Evolutionary conservation across 2,113 vertebrate species (phyloP).

Genomic region (Actenoides lindsayi): DNA sequence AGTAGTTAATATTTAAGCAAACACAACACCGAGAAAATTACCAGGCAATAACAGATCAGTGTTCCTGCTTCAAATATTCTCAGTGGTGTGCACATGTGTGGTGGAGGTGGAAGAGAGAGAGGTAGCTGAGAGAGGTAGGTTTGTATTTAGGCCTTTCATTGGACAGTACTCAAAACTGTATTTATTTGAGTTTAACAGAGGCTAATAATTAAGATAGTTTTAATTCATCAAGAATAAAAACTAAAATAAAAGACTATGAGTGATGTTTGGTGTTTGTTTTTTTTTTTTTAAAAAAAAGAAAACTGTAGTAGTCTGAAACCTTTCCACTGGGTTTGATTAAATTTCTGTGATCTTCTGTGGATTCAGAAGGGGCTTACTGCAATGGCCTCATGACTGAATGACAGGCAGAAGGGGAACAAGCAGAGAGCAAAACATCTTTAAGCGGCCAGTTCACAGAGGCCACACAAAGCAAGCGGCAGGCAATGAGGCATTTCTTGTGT

Average conservation of each 20-base stretch:
- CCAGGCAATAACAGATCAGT: constrained; percentile 83
- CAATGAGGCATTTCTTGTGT: constrained; percentile 59
- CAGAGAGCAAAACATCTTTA: constrained; percentile 70
- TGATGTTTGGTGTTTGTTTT: not conserved
- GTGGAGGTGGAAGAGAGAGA: constrained; percentile 21
- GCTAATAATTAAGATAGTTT: constrained; percentile 19
- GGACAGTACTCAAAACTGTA: constrained; percentile 14
- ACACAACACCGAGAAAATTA: constrained; percentile 69
- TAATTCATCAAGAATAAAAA: constrained; percentile 15
- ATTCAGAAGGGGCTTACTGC: constrained; percentile 57
- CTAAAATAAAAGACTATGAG: constrained; percentile 7
- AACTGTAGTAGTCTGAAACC: constrained; percentile 51
- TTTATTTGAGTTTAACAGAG: constrained; percentile 31
- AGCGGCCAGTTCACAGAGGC: constrained; percentile 67
- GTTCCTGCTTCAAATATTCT: constrained; percentile 84
- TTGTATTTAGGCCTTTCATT: constrained; percentile 51
- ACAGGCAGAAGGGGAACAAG: constrained; percentile 70
- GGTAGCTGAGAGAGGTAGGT: constrained; percentile 37
- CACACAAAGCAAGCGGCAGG: constrained; percentile 75
- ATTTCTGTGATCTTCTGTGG: constrained; percentile 29
- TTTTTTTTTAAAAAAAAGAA: not conserved
- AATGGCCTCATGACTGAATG: constrained; percentile 76
- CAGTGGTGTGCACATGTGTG: constrained; percentile 53
- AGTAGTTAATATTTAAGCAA: constrained; percentile 72
- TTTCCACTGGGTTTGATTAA: constrained; percentile 31